A percentile compares a stretch with the other conserved stretches of the same genome.
These are phyloP conservation scores for Lamellibrachia luymesi DNA, from an alignment of 1,140 invertebrate genomes.

Conservation along the genomic window DNA sequence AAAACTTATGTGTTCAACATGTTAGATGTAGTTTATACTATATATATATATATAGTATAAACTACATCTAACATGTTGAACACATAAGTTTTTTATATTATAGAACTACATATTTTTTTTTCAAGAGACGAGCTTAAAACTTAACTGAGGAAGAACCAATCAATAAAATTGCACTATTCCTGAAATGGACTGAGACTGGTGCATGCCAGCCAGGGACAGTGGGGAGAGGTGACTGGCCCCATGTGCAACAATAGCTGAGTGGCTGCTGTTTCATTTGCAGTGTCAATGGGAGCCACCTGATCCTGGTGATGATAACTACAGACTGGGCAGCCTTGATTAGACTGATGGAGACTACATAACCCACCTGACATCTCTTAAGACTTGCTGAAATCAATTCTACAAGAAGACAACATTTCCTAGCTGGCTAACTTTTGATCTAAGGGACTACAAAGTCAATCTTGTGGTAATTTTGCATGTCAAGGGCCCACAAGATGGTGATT, in stretches of 20 bases:
- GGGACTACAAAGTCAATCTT: background rate
- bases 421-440: background rate
- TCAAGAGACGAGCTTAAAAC: too few species aligned
- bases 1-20: too few species aligned
- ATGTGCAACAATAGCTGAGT: background rate
- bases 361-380: background rate
- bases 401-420: background rate
- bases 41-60: too few species aligned
- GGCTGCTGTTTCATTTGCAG: background rate
- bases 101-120: too few species aligned
- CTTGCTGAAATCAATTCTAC: background rate
- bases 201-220: background rate
- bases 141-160: too few species aligned
- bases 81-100: too few species aligned
- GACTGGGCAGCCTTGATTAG: background rate
- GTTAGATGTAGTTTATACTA: too few species aligned
- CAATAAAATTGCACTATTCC: too few species aligned
- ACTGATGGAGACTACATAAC: background rate
- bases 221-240: background rate
- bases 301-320: background rate
- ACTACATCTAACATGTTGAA: too few species aligned
- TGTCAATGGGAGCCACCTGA: background rate
- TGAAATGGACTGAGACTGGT: too few species aligned
- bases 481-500: background rate
- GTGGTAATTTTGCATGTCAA: background rate